Conservation (phyloP, 2,113 vertebrate species). For the Aegotheles bennettii region DNA sequence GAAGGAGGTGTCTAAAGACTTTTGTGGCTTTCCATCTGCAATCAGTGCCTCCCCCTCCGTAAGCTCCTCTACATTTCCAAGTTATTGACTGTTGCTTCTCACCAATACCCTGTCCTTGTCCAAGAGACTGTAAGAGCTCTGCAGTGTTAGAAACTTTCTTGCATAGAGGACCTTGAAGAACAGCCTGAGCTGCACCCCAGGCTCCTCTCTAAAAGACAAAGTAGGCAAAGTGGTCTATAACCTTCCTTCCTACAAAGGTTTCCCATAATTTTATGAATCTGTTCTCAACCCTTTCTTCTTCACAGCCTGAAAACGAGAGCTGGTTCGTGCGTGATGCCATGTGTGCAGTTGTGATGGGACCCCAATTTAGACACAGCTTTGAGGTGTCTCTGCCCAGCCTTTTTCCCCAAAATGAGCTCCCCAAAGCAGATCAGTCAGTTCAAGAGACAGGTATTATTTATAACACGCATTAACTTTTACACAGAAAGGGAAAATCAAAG, state of each 20-base stretch:
- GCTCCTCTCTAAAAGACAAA: not conserved
- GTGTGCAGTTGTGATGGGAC: not conserved
- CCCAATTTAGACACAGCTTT: conserved; percentile 27
- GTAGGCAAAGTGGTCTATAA: not conserved
- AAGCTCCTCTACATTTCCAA: not conserved
- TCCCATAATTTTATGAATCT: not conserved
- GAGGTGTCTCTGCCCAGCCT: not conserved
- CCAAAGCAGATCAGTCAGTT: conserved; percentile 25
- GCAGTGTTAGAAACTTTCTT: not conserved
- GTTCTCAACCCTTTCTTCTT: not conserved
- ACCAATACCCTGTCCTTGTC: not conserved
- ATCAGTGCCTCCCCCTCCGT: not conserved
- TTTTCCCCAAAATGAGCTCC: conserved; percentile 1
- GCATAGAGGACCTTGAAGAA: not conserved
- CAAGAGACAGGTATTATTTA: conserved; percentile 33
- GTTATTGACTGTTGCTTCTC: not conserved
- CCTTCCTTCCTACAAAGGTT: not conserved
- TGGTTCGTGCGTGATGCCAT: fast-evolving
- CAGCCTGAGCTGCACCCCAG: not conserved
- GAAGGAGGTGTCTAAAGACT: not conserved
- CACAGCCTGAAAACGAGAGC: not conserved
- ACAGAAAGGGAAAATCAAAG: conserved; percentile 53
- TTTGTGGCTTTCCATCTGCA: not conserved
- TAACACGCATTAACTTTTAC: conserved; percentile 32
- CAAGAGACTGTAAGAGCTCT: not conserved